Conservation (phyloP, 1,140 invertebrate genomes). For the Mya arenaria region DNA sequence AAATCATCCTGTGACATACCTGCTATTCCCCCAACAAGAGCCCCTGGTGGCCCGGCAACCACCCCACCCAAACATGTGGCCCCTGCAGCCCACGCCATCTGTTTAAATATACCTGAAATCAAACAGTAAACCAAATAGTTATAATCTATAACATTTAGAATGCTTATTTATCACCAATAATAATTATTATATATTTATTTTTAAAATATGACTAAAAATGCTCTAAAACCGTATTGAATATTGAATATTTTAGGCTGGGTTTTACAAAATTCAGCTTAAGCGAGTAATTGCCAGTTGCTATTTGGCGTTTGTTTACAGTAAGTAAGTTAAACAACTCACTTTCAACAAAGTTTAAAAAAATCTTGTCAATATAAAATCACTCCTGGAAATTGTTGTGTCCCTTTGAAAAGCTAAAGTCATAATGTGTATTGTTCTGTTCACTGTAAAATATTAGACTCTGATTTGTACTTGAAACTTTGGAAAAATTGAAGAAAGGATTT, state of each 20-base stretch:
- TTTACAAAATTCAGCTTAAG: not conserved
- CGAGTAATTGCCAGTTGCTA: not conserved
- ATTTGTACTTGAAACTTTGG: too few species aligned
- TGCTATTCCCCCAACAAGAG: slow-evolving; percentile 45
- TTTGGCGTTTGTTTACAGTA: too few species aligned
- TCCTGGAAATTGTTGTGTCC: too few species aligned
- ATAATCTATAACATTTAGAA: not conserved
- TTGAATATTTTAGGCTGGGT: not conserved
- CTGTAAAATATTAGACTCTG: too few species aligned
- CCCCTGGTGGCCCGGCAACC: slow-evolving; percentile 48
- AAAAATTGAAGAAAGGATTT: too few species aligned
- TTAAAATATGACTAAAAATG: too few species aligned
- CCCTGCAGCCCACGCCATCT: slow-evolving; percentile 52
- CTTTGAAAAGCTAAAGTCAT: too few species aligned
- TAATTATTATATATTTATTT: not conserved
- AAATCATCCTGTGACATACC: slow-evolving; percentile 46
- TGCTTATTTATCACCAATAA: not conserved
- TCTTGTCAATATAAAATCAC: too few species aligned
- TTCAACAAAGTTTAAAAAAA: too few species aligned
- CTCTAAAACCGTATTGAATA: too few species aligned
- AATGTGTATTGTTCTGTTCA: too few species aligned
- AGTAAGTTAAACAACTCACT: too few species aligned
- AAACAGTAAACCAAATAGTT: not conserved
- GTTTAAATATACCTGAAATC: slow-evolving; percentile 51
- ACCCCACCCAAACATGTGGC: slow-evolving; percentile 39